phyloP scores from a whole-genome alignment of 1,140 invertebrate genomes.

The Atta cephalotes region DNA sequence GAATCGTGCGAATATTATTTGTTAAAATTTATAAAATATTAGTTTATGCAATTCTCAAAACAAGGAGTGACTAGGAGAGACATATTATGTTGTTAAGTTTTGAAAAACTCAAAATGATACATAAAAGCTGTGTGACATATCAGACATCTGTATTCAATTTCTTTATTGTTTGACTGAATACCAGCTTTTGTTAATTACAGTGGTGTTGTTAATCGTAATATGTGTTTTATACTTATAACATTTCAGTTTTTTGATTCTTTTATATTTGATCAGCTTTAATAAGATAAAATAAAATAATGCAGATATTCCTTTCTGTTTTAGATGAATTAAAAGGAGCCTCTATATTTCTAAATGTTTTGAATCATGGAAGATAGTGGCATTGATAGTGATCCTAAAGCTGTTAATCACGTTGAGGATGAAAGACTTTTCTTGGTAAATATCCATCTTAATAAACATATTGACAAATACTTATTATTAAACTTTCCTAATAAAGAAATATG shows the following conservation, averaged over 20 bases:
- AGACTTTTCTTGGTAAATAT: constrained; percentile 84
- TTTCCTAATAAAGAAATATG: background rate
- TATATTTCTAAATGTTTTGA: constrained; percentile 58
- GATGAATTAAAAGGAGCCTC: constrained; percentile 54
- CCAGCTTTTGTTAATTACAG: constrained; percentile 2
- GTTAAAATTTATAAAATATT: constrained; percentile 1
- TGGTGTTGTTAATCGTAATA: background rate
- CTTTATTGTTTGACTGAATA: background rate
- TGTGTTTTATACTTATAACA: background rate
- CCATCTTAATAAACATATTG: background rate
- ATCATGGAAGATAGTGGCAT: constrained; percentile 89
- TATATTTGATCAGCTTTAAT: background rate
- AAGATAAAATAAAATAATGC: constrained; percentile 3
- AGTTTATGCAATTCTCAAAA: constrained; percentile 20
- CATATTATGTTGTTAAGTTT: constrained; percentile 6
- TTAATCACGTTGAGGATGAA: constrained; percentile 83
- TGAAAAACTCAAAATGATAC: background rate
- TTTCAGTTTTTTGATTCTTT: background rate
- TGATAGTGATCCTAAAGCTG: constrained; percentile 88
- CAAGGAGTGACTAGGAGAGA: background rate
- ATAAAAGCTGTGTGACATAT: background rate
- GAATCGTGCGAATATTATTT: constrained; percentile 45
- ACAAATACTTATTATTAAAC: background rate
- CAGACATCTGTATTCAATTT: background rate
- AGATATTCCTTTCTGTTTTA: constrained; percentile 43